A percentile compares a stretch with the other conserved stretches of the same genome.
Conservation (phyloP, 2,888 invertebrate genomes). For the Hanleya hanleyi region DNA sequence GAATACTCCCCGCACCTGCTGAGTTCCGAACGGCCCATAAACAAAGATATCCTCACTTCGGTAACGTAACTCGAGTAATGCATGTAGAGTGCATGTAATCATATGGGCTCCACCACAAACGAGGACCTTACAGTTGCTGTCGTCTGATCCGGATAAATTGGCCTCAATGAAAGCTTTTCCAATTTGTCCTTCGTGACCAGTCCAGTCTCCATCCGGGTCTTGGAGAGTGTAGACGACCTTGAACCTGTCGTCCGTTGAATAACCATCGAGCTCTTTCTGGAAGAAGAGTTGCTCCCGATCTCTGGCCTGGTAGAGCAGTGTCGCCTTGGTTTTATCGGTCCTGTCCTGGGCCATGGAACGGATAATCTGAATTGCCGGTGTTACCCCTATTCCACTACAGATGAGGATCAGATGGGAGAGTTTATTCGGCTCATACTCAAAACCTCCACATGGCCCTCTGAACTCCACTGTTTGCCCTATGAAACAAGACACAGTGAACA, state of each 20-base stretch:
- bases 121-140: neutral
- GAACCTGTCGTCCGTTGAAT: neutral
- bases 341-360: neutral
- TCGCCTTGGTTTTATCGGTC: neutral
- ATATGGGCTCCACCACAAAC: constrained; percentile 1
- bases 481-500: neutral
- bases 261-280: neutral
- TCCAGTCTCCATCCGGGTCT: constrained; percentile 2
- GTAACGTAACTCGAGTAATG: neutral
- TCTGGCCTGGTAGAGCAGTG: constrained; percentile 4
- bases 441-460: constrained; percentile 7
- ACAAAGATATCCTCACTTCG: neutral
- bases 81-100: neutral
- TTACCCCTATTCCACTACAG: constrained; percentile 6
- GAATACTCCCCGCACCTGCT: neutral
- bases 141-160: neutral
- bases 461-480: neutral
- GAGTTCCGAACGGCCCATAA: neutral
- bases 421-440: constrained; percentile 1
- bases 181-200: neutral
- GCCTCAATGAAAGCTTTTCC: neutral
- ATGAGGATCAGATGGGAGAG: neutral
- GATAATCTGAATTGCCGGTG: constrained; percentile 6
- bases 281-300: neutral
- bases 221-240: neutral